Conservation (phyloP, 2,113 vertebrate genomes). For the Ramphastos sulfuratus region DNA sequence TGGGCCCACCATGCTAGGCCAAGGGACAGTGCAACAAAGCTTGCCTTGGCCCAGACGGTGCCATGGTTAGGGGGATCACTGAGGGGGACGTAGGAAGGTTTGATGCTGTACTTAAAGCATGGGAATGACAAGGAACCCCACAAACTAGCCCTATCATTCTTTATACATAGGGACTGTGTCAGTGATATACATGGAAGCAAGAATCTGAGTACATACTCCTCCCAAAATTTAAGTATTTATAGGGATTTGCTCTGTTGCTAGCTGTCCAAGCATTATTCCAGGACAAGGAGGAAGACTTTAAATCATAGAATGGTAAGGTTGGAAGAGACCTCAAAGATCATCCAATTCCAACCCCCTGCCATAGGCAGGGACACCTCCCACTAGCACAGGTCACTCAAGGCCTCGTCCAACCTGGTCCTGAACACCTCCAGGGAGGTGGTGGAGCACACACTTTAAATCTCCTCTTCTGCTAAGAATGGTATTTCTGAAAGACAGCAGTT, state of each 20-base stretch:
- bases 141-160: neutral
- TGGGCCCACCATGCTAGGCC: neutral
- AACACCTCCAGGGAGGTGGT: too few species aligned
- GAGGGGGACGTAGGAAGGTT: neutral
- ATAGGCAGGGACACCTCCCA: too few species aligned
- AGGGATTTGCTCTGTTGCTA: neutral
- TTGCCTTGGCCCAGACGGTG: neutral
- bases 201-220: neutral
- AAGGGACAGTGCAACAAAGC: accelerated
- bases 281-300: neutral
- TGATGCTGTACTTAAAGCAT: slow-evolving; percentile 6
- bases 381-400: too few species aligned
- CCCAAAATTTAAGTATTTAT: neutral
- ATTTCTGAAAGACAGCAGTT: neutral
- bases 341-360: too few species aligned
- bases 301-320: too few species aligned
- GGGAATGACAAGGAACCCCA: neutral
- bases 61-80: neutral
- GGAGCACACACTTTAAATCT: neutral
- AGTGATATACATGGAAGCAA: neutral
- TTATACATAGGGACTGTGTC: neutral
- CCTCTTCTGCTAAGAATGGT: neutral
- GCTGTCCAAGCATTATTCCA: neutral
- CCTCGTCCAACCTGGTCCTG: too few species aligned
- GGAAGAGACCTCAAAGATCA: too few species aligned